Evolutionary conservation across 64 coral and sea anemone genomes (phyloP).

Genomic region (Stylophora pistillata): DNA sequence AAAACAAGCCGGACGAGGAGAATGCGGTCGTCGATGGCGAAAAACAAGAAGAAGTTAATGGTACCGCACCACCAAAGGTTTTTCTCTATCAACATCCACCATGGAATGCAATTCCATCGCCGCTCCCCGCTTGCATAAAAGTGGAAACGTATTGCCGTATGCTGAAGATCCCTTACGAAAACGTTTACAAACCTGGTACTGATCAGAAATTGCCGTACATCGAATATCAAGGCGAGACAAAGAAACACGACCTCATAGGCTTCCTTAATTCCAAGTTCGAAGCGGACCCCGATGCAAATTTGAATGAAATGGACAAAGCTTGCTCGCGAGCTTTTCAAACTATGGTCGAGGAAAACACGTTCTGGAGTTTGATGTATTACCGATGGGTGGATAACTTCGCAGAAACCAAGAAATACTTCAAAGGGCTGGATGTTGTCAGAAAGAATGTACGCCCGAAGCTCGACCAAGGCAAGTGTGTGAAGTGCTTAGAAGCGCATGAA

Average conservation of each 20-base stretch:
- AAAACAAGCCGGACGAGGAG: conserved; percentile 61
- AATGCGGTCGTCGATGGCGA: conserved; percentile 57
- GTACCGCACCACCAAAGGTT: conserved; percentile 70
- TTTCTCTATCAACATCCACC: conserved; percentile 91
- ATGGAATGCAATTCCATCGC: conserved; percentile 62
- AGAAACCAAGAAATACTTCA: conserved; percentile 97
- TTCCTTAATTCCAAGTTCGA: conserved; percentile 96
- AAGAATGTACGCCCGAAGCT: conserved; percentile 90
- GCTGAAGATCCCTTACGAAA: conserved; percentile 93
- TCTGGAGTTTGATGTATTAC: conserved; percentile 97
- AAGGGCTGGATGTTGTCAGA: conserved; percentile 82
- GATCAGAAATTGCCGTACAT: conserved; percentile 96
- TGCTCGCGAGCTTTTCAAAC: conserved; percentile 85
- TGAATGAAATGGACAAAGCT: conserved; percentile 64
- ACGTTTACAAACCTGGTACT: conserved; percentile 76
- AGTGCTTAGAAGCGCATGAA: conserved; percentile 94
- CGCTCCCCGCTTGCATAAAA: conserved; percentile 81
- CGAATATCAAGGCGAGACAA: conserved; percentile 94
- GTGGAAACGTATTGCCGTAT: conserved; percentile 90
- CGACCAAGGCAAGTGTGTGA: conserved; percentile 96
- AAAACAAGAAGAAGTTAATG: conserved; percentile 75
- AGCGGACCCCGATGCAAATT: conserved; percentile 65
- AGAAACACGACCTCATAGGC: conserved; percentile 81
- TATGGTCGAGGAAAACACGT: conserved; percentile 97
- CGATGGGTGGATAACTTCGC: conserved; percentile 98